These are phyloP conservation scores for Athalia cordata DNA, from an alignment of 2,888 invertebrate genomes.

Conservation along the genomic window DNA sequence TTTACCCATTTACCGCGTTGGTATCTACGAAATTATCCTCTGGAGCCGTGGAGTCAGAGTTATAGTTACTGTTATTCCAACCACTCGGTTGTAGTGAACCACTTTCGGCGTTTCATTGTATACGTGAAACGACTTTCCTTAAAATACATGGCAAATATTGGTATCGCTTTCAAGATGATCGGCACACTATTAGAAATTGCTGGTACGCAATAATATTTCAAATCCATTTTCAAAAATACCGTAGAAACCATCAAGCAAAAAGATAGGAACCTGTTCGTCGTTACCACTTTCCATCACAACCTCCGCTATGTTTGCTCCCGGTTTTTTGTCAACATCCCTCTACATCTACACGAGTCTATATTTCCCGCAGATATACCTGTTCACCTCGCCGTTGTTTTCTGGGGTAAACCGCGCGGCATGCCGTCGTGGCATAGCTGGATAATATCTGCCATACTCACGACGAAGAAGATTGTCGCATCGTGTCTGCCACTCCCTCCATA, in stretches of 20 bases:
- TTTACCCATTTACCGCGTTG: slow-evolving; percentile 2
- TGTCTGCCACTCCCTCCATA: background rate
- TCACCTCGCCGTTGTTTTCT: background rate
- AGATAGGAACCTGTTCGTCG: too few relatives aligned
- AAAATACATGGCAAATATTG: too few relatives aligned
- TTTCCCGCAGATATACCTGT: background rate
- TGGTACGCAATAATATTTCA: too few relatives aligned
- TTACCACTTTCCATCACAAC: too few relatives aligned
- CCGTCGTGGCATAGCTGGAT: background rate
- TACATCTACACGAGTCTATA: too few relatives aligned
- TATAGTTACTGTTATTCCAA: slow-evolving; percentile 7
- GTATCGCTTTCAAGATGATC: too few relatives aligned
- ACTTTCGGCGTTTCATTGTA: background rate
- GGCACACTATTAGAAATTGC: too few relatives aligned
- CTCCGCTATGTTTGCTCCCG: too few relatives aligned
- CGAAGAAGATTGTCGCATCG: slow-evolving; percentile 2
- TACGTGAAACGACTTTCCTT: too few relatives aligned
- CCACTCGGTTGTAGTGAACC: background rate
- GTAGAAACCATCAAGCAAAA: too few relatives aligned
- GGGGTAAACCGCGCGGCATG: slow-evolving; percentile 4
- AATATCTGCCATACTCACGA: slow-evolving; percentile 10
- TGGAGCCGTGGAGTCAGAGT: background rate
- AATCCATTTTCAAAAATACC: too few relatives aligned
- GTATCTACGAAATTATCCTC: slow-evolving; percentile 15
- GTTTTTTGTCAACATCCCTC: too few relatives aligned